Percentiles rank a stretch among this genome's conserved stretches.
phyloP scores from a whole-genome alignment of 1,140 invertebrate species.

The Ceratina calcarata region DNA sequence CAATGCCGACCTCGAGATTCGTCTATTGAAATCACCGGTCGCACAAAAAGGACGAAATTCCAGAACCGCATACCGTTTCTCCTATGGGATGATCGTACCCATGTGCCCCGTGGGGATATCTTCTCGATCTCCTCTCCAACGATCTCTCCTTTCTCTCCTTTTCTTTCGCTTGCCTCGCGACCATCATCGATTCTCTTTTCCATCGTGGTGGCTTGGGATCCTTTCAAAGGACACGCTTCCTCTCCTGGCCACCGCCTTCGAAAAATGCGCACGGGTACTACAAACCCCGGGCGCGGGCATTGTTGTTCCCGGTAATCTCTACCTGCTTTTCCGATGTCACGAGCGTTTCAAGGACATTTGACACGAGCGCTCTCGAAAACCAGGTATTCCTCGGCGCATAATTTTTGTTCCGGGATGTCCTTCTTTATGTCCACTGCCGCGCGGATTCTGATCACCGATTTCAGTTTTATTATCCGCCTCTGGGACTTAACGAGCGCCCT shows the following conservation, averaged over 20 bases:
- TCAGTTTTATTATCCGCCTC: not conserved
- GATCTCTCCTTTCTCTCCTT: not conserved
- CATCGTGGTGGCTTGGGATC: slow-evolving; percentile 12
- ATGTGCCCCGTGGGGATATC: slow-evolving; percentile 58
- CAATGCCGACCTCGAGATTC: slow-evolving; percentile 58
- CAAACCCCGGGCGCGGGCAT: slow-evolving; percentile 32
- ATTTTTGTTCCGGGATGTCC: slow-evolving; percentile 1
- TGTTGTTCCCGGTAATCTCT: slow-evolving; percentile 58
- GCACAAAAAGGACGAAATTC: slow-evolving; percentile 74
- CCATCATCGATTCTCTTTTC: slow-evolving; percentile 1
- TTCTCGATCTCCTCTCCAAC: slow-evolving; percentile 46
- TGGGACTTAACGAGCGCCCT: not conserved
- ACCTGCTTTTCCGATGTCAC: slow-evolving; percentile 64
- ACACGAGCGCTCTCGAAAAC: slow-evolving; percentile 30
- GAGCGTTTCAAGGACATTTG: slow-evolving; percentile 47
- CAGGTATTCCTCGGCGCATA: slow-evolving; percentile 27
- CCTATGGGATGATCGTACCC: slow-evolving; percentile 57
- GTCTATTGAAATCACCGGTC: slow-evolving; percentile 64
- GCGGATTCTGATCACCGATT: not conserved
- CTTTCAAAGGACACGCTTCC: slow-evolving; percentile 42
- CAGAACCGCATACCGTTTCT: slow-evolving; percentile 71
- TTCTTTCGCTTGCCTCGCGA: not conserved
- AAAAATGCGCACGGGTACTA: slow-evolving; percentile 47
- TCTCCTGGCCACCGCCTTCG: slow-evolving; percentile 31
- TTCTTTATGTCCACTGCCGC: not conserved